These are phyloP conservation scores for Globia sparganii DNA, from an alignment of 2,888 invertebrate genomes.

Conservation along the genomic window DNA sequence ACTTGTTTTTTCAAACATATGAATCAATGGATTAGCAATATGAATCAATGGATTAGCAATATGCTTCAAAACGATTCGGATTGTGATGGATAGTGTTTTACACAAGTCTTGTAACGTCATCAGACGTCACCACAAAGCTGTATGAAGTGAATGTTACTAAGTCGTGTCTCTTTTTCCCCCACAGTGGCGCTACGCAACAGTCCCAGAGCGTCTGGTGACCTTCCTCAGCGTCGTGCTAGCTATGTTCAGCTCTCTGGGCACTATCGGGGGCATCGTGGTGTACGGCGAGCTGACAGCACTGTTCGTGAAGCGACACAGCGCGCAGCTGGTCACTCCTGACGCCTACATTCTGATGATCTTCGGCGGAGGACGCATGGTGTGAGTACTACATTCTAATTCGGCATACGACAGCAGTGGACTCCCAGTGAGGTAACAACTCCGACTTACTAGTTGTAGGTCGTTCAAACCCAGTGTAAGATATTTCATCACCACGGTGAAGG, in stretches of 20 bases:
- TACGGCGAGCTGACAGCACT: constrained; percentile 92
- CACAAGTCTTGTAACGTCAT: too few species aligned
- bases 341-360: constrained; percentile 85
- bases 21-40: too few species aligned
- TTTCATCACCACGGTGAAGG: too few species aligned
- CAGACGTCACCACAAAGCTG: too few species aligned
- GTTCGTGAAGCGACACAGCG: constrained; percentile 88
- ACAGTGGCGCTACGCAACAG: constrained; percentile 86
- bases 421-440: too few species aligned
- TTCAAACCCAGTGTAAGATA: too few species aligned
- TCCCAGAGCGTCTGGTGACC: constrained; percentile 75
- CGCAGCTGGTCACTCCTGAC: constrained; percentile 79
- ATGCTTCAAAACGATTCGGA: too few species aligned
- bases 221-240: constrained; percentile 72
- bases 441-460: too few species aligned
- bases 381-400: constrained; percentile 70
- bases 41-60: too few species aligned
- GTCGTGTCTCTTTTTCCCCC: not conserved
- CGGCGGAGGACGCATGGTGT: constrained; percentile 89
- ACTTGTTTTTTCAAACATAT: too few species aligned
- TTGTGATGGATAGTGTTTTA: too few species aligned
- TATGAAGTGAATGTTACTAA: not conserved
- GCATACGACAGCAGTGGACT: too few species aligned
- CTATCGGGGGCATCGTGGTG: constrained; percentile 90
- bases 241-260: constrained; percentile 78